phyloP scores from a whole-genome alignment of 2,797 vertebrate genomes.

The Anas capensis region DNA sequence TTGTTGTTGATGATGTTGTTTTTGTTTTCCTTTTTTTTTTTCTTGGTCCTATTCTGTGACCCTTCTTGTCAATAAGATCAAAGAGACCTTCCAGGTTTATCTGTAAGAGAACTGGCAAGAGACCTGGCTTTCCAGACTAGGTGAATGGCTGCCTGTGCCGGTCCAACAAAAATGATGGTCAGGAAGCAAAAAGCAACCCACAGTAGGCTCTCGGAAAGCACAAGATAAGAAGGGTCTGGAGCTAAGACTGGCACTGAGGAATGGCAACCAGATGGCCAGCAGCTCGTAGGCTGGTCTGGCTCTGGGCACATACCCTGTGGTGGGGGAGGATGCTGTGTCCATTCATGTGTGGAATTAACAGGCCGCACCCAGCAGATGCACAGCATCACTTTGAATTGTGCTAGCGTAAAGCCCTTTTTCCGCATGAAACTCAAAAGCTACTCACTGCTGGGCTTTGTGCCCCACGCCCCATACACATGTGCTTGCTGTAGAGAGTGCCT shows the following conservation, averaged over 20 bases:
- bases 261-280: neutral
- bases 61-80: neutral
- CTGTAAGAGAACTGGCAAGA: neutral
- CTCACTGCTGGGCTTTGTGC: rapidly evolving
- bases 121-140: neutral
- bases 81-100: rapidly evolving
- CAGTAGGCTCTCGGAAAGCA: rapidly evolving
- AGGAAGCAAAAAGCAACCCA: neutral
- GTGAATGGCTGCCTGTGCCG: neutral
- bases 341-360: neutral
- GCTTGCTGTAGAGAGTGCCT: neutral
- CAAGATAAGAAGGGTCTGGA: rapidly evolving
- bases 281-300: rapidly evolving
- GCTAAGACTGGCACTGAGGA: neutral
- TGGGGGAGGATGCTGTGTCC: rapidly evolving
- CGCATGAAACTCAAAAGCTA: neutral
- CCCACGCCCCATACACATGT: rapidly evolving
- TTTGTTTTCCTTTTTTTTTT: neutral
- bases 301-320: neutral
- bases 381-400: neutral
- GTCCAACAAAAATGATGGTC: neutral
- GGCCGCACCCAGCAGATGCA: rapidly evolving
- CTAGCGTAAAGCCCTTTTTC: neutral
- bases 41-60: neutral
- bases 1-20: neutral